phyloP scores from a whole-genome alignment of 2,113 vertebrate species.

The Clarias magur region DNA sequence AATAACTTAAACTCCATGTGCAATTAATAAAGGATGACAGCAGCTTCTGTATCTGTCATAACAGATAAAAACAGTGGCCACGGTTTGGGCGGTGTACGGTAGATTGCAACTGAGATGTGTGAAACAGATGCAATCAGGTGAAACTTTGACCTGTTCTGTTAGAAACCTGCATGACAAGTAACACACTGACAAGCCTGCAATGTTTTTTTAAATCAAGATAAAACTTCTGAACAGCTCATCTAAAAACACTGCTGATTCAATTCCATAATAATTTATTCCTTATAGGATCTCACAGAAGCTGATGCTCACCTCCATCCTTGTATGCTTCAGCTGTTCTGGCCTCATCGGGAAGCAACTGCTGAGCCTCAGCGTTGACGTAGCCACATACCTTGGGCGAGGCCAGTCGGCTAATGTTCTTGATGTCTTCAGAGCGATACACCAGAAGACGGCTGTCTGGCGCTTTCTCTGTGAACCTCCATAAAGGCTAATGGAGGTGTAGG shows the following conservation, averaged over 20 bases:
- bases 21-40: not conserved
- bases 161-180: not conserved
- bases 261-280: not conserved
- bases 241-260: not conserved
- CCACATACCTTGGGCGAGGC: conserved; percentile 91
- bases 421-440: conserved; percentile 93
- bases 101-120: not conserved
- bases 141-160: not conserved
- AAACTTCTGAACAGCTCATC: not conserved
- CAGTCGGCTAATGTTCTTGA: conserved; percentile 88
- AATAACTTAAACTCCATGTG: not conserved
- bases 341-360: conserved; percentile 74
- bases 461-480: conserved; percentile 89
- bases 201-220: not conserved
- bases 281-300: not conserved
- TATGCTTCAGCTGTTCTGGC: conserved; percentile 58
- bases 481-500: conserved; percentile 68
- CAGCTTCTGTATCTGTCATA: not conserved
- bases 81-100: not conserved
- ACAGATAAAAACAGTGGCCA: not conserved
- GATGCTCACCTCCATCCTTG: conserved; percentile 53
- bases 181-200: not conserved
- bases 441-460: conserved; percentile 80
- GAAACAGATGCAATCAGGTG: not conserved
- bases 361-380: conserved; percentile 77